phyloP scores from a whole-genome alignment of 1,140 invertebrate species.

The Drosophila auraria region DNA sequence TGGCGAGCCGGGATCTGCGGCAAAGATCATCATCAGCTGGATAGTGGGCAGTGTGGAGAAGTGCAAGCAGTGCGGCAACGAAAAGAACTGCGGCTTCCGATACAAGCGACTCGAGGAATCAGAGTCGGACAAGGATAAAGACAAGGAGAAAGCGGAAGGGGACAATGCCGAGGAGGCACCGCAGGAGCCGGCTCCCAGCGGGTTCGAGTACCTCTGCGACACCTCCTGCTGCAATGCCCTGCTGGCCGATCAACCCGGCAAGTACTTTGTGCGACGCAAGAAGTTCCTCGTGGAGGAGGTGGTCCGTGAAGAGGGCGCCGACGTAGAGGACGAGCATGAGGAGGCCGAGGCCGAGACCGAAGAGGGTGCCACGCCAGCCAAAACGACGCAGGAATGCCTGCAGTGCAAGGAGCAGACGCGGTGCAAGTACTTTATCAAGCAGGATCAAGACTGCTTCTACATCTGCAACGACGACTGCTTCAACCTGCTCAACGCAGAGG shows the following conservation, averaged over 20 bases:
- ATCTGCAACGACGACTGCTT: slow-evolving; percentile 86
- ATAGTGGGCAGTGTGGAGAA: slow-evolving; percentile 67
- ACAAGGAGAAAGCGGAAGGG: not conserved
- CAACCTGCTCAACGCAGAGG: slow-evolving; percentile 86
- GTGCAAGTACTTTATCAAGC: slow-evolving; percentile 87
- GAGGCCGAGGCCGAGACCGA: slow-evolving; percentile 12
- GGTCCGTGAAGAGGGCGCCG: slow-evolving; percentile 22
- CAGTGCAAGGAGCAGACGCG: slow-evolving; percentile 84
- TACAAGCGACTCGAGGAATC: slow-evolving; percentile 56
- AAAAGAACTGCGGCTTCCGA: slow-evolving; percentile 75
- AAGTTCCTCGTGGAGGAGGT: slow-evolving; percentile 81
- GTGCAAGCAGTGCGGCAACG: slow-evolving; percentile 67
- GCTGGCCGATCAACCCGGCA: slow-evolving; percentile 73
- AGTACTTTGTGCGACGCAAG: slow-evolving; percentile 85
- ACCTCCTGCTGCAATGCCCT: slow-evolving; percentile 84
- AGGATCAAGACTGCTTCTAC: slow-evolving; percentile 86
- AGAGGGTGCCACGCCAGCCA: slow-evolving; percentile 5
- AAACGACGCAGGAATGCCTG: slow-evolving; percentile 51
- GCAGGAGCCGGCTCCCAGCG: slow-evolving; percentile 3
- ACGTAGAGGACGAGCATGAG: slow-evolving; percentile 46
- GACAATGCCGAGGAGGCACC: slow-evolving; percentile 15
- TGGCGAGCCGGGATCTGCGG: slow-evolving; percentile 44
- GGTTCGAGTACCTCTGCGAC: slow-evolving; percentile 81
- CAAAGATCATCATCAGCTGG: slow-evolving; percentile 77
- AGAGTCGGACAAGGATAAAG: slow-evolving; percentile 21